Evolutionary conservation across 2,888 invertebrate genomes (phyloP).

Genomic region (Drosophila stalkeri): DNA sequence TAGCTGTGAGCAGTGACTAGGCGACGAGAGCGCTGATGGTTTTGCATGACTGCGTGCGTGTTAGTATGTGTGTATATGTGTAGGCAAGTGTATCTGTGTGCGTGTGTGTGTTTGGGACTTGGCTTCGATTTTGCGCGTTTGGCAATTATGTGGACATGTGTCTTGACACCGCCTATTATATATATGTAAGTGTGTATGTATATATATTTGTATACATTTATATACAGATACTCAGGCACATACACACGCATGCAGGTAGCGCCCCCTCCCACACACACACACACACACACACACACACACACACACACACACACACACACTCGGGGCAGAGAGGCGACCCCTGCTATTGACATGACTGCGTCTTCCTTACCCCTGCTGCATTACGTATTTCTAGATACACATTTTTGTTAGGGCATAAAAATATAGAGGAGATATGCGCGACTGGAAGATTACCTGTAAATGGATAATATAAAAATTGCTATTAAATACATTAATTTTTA

Average conservation of each 20-base stretch:
- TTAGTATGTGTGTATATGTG: conserved; percentile 11
- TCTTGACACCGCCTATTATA: conserved; percentile 70
- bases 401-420: conserved; percentile 57
- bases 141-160: conserved; percentile 79
- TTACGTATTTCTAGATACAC: conserved; percentile 76
- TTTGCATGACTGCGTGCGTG: conserved; percentile 32
- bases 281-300: conserved; percentile 27
- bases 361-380: conserved; percentile 42
- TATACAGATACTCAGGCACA: conserved; percentile 3
- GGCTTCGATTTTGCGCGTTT: conserved; percentile 79
- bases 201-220: conserved; percentile 15
- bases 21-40: conserved; percentile 49
- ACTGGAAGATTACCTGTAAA: conserved; percentile 16
- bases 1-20: conserved; percentile 44
- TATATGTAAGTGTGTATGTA: conserved; percentile 33
- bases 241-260: conserved; percentile 44
- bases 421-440: background rate
- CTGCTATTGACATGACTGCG: conserved; percentile 44
- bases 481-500: too few species aligned
- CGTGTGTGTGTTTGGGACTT: conserved; percentile 47
- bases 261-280: conserved; percentile 16
- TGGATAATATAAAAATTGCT: too few species aligned
- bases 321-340: conserved; percentile 21
- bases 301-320: conserved; percentile 11
- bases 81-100: conserved; percentile 11